Evolutionary conservation across 1,140 invertebrate species (phyloP).

Genomic region (Nylanderia fulva): DNA sequence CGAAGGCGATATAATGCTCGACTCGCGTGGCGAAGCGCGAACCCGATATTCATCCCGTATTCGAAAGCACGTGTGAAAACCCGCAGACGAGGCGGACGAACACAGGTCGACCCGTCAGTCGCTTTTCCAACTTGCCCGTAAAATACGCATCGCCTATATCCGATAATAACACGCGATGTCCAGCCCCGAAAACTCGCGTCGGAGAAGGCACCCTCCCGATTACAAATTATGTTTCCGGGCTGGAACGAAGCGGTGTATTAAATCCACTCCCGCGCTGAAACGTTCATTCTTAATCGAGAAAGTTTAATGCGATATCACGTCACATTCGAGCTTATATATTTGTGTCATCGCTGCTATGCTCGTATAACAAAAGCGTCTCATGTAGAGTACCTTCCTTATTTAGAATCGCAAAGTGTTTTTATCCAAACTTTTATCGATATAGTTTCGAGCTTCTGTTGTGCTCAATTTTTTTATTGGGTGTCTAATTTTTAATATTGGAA

Average conservation of each 20-base stretch:
- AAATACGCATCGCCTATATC: slow-evolving; percentile 52
- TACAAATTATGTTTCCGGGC: slow-evolving; percentile 55
- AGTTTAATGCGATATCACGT: slow-evolving; percentile 48
- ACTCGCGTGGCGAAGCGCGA: slow-evolving; percentile 52
- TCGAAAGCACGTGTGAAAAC: slow-evolving; percentile 69
- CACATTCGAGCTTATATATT: not conserved
- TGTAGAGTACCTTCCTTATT: not conserved
- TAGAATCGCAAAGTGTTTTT: slow-evolving; percentile 1
- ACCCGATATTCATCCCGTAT: slow-evolving; percentile 75
- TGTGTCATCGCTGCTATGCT: not conserved
- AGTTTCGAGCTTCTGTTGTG: not conserved
- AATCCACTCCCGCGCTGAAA: slow-evolving; percentile 16
- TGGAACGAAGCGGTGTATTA: slow-evolving; percentile 42
- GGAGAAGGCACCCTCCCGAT: slow-evolving; percentile 22
- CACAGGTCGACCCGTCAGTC: slow-evolving; percentile 61
- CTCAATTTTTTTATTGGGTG: not conserved
- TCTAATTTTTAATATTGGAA: not conserved
- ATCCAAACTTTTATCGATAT: slow-evolving; percentile 8
- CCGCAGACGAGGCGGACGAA: slow-evolving; percentile 51
- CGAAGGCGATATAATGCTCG: slow-evolving; percentile 74
- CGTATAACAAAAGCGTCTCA: not conserved
- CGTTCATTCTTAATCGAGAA: slow-evolving; percentile 59
- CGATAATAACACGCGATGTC: slow-evolving; percentile 67
- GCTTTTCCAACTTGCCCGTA: slow-evolving; percentile 66
- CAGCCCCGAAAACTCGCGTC: slow-evolving; percentile 52